Conservation (phyloP, 1,140 invertebrate species). For the Papilio polytes region DNA sequence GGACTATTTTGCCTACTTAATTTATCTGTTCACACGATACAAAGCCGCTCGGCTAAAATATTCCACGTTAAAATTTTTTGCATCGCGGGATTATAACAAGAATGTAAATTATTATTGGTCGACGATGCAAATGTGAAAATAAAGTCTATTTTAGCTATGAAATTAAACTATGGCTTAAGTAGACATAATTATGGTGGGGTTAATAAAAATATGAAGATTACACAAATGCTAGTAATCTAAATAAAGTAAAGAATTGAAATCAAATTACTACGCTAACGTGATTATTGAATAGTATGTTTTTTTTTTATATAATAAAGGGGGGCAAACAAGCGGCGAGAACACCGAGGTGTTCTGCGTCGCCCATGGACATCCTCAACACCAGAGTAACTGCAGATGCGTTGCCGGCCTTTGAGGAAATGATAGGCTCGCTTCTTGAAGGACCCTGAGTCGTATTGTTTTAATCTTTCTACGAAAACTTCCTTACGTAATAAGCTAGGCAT, state of each 20-base stretch:
- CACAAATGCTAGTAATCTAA: neutral
- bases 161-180: neutral
- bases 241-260: neutral
- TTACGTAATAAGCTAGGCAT: too few species aligned
- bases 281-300: neutral
- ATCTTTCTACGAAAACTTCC: too few species aligned
- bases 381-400: too few species aligned
- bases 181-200: neutral
- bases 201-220: neutral
- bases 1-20: slow-evolving; percentile 73
- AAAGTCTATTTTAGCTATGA: neutral
- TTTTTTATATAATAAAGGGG: too few species aligned
- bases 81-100: slow-evolving; percentile 27
- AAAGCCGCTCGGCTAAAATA: slow-evolving; percentile 38
- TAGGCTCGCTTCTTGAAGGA: too few species aligned
- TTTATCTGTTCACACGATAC: slow-evolving; percentile 70
- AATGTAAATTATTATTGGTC: slow-evolving; percentile 25
- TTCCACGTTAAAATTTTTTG: slow-evolving; percentile 13
- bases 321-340: too few species aligned
- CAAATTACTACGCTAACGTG: neutral
- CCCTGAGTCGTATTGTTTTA: too few species aligned
- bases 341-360: too few species aligned
- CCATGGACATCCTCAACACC: too few species aligned
- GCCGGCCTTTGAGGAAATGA: too few species aligned
- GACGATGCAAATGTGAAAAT: slow-evolving; percentile 10